A percentile compares a stretch with the other conserved stretches of the same genome.
These are phyloP conservation scores for Carassius auratus DNA, from an alignment of 2,113 vertebrate genomes.

Conservation along the genomic window DNA sequence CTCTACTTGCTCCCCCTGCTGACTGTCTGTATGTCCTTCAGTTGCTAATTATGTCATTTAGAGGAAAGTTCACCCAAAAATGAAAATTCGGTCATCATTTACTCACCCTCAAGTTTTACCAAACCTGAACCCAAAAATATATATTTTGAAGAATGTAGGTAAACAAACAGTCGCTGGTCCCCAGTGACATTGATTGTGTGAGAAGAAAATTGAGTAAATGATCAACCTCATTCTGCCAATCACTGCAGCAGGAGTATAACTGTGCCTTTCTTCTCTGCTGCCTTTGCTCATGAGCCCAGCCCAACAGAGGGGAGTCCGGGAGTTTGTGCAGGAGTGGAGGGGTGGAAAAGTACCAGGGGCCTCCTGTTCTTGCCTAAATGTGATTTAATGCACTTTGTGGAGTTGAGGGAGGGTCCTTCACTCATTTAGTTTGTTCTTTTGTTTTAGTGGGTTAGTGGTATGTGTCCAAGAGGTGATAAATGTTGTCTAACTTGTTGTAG, in stretches of 20 bases:
- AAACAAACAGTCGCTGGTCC: too few species aligned
- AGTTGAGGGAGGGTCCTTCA: neutral
- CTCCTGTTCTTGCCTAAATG: slow-evolving; percentile 37
- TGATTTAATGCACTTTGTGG: slow-evolving; percentile 10
- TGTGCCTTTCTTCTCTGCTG: slow-evolving; percentile 57
- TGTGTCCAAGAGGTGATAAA: neutral
- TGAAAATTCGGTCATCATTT: too few species aligned
- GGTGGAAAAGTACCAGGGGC: slow-evolving; percentile 74
- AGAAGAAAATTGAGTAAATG: too few species aligned
- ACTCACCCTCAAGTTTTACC: too few species aligned
- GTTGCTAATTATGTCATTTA: neutral
- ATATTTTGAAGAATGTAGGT: too few species aligned
- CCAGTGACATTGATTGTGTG: too few species aligned
- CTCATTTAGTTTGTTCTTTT: slow-evolving; percentile 17
- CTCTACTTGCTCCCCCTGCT: neutral
- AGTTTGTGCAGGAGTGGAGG: slow-evolving; percentile 59
- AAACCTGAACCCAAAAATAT: too few species aligned
- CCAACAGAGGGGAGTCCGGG: slow-evolving; percentile 30
- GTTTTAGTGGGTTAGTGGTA: neutral
- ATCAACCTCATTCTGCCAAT: slow-evolving; percentile 29
- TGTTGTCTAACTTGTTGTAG: too few species aligned
- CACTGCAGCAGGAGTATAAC: slow-evolving; percentile 41
- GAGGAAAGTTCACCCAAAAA: too few species aligned
- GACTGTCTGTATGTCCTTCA: neutral
- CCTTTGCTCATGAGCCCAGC: slow-evolving; percentile 60